These are phyloP conservation scores for Apostichopus japonicus DNA, from an alignment of 35 echinoderm and acorn worm species.

Conservation along the genomic window DNA sequence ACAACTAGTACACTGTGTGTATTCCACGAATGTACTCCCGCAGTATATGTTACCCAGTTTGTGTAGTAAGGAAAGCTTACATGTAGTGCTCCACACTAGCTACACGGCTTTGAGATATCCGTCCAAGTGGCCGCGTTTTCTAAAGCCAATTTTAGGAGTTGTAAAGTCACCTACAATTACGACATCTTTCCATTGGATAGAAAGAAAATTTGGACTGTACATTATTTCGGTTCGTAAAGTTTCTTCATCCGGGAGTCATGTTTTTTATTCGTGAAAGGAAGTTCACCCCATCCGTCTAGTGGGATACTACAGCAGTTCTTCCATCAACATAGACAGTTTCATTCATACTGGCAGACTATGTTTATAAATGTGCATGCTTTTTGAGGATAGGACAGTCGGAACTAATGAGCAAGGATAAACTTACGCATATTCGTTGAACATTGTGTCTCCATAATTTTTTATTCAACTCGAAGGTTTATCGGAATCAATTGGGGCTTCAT, in stretches of 20 bases:
- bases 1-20: slow-evolving; percentile 1
- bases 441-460: too few species aligned
- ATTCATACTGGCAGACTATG: slow-evolving; percentile 14
- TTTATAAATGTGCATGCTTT: slow-evolving; percentile 43
- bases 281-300: background rate
- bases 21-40: background rate
- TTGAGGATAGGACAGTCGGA: background rate
- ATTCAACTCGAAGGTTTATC: too few species aligned
- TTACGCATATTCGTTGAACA: too few species aligned
- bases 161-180: background rate
- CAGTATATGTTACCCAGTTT: too few species aligned
- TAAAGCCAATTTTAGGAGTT: background rate
- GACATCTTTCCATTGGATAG: background rate
- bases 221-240: background rate
- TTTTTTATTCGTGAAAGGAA: slow-evolving; percentile 25
- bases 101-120: background rate
- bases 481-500: too few species aligned
- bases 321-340: background rate
- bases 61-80: too few species aligned
- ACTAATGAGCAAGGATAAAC: background rate
- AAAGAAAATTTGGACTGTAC: slow-evolving; percentile 2
- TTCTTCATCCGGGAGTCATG: slow-evolving; percentile 14
- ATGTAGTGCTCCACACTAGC: too few species aligned
- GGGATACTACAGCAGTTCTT: background rate
- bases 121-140: background rate